A percentile compares a stretch with the other conserved stretches of the same genome.
Evolutionary conservation across 2,113 vertebrate species (phyloP).

Genomic region (Phylloscopus trochiloides): DNA sequence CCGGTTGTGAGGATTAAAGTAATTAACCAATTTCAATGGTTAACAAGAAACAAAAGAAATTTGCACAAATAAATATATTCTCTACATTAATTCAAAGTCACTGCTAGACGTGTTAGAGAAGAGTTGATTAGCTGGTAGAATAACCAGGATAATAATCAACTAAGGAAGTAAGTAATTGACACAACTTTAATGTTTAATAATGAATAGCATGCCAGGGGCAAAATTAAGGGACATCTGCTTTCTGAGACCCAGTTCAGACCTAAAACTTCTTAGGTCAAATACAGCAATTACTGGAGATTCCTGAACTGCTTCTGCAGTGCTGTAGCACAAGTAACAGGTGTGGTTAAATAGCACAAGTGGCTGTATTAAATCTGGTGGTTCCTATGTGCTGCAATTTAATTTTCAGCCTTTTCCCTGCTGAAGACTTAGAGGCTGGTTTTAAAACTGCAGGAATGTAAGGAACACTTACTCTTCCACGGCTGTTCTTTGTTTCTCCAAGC

Average conservation of each 20-base stretch:
- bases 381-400: not conserved
- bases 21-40: slow-evolving; percentile 49
- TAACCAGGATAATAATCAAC: slow-evolving; percentile 67
- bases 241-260: slow-evolving; percentile 16
- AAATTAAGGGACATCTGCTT: slow-evolving; percentile 54
- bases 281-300: not conserved
- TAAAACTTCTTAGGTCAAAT: slow-evolving; percentile 45
- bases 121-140: slow-evolving; percentile 62
- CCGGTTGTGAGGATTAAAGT: slow-evolving; percentile 37
- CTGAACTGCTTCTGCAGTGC: not conserved
- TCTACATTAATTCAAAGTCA: slow-evolving; percentile 19
- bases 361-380: not conserved
- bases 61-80: slow-evolving; percentile 62
- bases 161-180: slow-evolving; percentile 69
- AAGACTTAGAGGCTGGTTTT: slow-evolving; percentile 12
- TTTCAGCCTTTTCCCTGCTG: not conserved
- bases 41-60: slow-evolving; percentile 65
- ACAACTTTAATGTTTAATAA: slow-evolving; percentile 74
- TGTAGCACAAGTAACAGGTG: slow-evolving; percentile 38
- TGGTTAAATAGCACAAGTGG: not conserved
- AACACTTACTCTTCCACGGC: not conserved
- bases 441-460: slow-evolving; percentile 9
- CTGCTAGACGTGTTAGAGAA: slow-evolving; percentile 33
- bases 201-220: slow-evolving; percentile 55
- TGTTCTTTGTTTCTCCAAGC: not conserved